These are phyloP conservation scores for Limnodromus scolopaceus DNA, from an alignment of 2,797 vertebrate genomes.

Conservation along the genomic window DNA sequence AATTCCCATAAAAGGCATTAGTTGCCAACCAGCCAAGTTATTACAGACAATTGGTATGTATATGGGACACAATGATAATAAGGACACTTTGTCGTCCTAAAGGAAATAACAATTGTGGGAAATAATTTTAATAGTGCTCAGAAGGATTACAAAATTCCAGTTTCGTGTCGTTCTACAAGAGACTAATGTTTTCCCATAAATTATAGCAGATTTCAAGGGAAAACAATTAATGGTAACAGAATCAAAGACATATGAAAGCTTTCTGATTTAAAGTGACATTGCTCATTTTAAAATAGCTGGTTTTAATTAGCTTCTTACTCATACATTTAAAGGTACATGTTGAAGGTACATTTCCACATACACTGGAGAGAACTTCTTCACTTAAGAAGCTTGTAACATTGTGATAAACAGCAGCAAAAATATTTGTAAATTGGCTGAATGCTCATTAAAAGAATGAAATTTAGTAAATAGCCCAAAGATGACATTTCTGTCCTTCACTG, in stretches of 20 bases:
- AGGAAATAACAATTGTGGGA: constrained; percentile 15
- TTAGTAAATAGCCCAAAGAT: not conserved
- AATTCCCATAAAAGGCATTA: not conserved
- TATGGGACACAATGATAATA: not conserved
- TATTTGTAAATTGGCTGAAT: not conserved
- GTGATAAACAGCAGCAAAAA: not conserved
- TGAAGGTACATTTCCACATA: not conserved
- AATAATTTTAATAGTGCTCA: not conserved
- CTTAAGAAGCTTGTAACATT: not conserved
- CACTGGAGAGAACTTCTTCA: not conserved
- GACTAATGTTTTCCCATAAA: not conserved
- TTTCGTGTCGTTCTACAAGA: not conserved
- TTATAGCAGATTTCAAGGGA: constrained; percentile 24
- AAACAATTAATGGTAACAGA: not conserved
- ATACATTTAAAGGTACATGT: not conserved
- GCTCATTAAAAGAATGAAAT: not conserved
- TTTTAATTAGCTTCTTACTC: not conserved
- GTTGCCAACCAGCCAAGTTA: not conserved
- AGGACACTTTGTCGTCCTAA: not conserved
- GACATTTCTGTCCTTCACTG: not conserved
- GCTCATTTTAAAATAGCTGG: not conserved
- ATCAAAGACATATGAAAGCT: not conserved
- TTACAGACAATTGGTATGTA: not conserved
- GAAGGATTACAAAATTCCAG: constrained; percentile 4
- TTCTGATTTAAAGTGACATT: not conserved